Evolutionary conservation across 2,113 vertebrate genomes (phyloP).

Genomic region (Mixornis gularis): DNA sequence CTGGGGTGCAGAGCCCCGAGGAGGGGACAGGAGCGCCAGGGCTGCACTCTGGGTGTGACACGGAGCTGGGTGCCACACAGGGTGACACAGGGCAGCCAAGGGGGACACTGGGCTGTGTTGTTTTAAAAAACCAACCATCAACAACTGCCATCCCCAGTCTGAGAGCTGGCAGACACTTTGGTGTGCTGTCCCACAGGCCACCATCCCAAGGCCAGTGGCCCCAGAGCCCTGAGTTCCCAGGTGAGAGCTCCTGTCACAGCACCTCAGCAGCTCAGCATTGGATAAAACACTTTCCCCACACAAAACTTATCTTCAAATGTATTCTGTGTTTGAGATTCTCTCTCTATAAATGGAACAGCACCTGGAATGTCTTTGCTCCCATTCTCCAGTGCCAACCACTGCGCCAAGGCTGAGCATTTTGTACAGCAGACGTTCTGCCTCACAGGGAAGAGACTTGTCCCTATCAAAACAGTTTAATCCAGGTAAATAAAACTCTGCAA

Average conservation of each 20-base stretch:
- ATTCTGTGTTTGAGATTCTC: background rate
- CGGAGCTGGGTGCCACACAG: background rate
- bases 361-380: background rate
- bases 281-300: background rate
- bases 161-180: background rate
- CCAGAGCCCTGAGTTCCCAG: background rate
- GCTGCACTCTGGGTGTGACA: background rate
- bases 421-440: background rate
- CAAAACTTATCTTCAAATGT: background rate
- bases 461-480: background rate
- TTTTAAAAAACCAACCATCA: background rate
- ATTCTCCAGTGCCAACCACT: background rate
- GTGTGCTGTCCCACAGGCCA: background rate
- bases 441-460: background rate
- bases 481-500: background rate
- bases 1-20: background rate
- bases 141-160: rapidly evolving
- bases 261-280: background rate
- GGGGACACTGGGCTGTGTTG: background rate
- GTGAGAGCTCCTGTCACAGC: background rate
- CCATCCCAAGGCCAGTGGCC: background rate
- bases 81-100: background rate
- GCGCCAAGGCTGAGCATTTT: background rate
- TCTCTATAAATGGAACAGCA: background rate
- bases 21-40: background rate